A percentile compares a stretch with the other conserved stretches of the same genome.
These are phyloP conservation scores for Prinia subflava DNA, from an alignment of 2,113 vertebrate genomes.

Conservation along the genomic window DNA sequence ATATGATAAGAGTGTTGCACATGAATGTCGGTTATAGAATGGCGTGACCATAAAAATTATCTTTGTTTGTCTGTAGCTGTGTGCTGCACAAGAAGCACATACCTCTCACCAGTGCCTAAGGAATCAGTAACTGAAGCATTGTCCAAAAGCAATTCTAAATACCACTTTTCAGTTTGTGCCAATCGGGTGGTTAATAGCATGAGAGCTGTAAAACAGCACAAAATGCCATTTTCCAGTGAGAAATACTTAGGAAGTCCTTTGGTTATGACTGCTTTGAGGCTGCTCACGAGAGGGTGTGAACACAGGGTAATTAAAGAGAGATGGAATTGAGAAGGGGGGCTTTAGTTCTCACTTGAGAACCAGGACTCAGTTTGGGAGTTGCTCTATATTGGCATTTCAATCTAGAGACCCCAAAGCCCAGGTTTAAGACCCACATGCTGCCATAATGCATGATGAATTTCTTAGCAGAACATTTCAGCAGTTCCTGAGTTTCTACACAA, in stretches of 20 bases:
- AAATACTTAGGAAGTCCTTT: not conserved
- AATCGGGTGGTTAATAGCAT: not conserved
- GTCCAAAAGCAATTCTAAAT: not conserved
- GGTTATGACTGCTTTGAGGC: not conserved
- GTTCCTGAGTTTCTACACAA: not conserved
- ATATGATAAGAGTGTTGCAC: not conserved
- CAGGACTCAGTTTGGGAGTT: not conserved
- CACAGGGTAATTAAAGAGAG: not conserved
- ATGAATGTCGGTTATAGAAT: not conserved
- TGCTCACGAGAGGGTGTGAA: not conserved
- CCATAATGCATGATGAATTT: not conserved
- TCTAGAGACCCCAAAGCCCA: not conserved
- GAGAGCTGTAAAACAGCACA: not conserved
- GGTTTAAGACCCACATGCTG: not conserved
- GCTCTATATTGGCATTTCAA: not conserved
- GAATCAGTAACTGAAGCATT: fast-evolving
- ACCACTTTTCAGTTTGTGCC: not conserved
- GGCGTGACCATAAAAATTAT: not conserved
- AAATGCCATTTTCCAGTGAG: not conserved
- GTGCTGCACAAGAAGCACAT: not conserved
- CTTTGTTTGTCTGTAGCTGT: not conserved
- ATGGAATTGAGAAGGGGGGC: not conserved
- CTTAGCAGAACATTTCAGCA: not conserved
- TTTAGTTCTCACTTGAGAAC: not conserved
- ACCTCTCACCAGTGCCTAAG: not conserved